Evolutionary conservation across 2,888 invertebrate genomes (phyloP).

Genomic region (Deilephila elpenor): DNA sequence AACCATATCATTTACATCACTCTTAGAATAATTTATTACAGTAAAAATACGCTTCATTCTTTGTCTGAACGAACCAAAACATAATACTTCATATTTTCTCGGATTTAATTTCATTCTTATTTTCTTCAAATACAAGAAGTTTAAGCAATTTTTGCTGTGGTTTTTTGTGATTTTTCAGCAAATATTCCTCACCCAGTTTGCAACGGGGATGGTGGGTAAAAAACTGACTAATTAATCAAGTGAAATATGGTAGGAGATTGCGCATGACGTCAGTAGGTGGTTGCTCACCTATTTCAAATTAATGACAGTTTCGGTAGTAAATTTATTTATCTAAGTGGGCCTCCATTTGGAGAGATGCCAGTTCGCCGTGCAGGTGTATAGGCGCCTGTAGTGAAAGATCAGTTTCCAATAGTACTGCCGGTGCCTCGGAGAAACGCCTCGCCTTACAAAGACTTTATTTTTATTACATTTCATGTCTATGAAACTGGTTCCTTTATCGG

Average conservation of each 20-base stretch:
- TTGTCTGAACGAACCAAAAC: conserved; percentile 3
- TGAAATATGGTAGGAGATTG: conserved; percentile 24
- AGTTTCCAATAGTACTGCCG: conserved; percentile 21
- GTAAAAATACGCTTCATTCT: neutral
- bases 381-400: conserved; percentile 22
- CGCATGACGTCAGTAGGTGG: conserved; percentile 23
- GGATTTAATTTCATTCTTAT: conserved; percentile 3
- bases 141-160: neutral
- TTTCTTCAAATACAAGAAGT: neutral
- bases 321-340: conserved; percentile 27
- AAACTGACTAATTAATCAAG: conserved; percentile 25
- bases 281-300: conserved; percentile 25
- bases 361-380: conserved; percentile 10
- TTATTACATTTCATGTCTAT: conserved; percentile 12
- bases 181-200: neutral
- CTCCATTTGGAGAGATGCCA: conserved; percentile 21
- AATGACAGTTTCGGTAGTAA: conserved; percentile 15
- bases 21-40: conserved; percentile 15
- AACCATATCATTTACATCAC: neutral
- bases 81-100: conserved; percentile 12
- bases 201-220: conserved; percentile 6
- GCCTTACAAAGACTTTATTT: conserved; percentile 23
- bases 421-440: conserved; percentile 2
- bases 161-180: neutral
- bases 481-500: neutral